These are phyloP conservation scores for Tyrophagus putrescentiae DNA, from an alignment of 1,140 invertebrate genomes.

Conservation along the genomic window DNA sequence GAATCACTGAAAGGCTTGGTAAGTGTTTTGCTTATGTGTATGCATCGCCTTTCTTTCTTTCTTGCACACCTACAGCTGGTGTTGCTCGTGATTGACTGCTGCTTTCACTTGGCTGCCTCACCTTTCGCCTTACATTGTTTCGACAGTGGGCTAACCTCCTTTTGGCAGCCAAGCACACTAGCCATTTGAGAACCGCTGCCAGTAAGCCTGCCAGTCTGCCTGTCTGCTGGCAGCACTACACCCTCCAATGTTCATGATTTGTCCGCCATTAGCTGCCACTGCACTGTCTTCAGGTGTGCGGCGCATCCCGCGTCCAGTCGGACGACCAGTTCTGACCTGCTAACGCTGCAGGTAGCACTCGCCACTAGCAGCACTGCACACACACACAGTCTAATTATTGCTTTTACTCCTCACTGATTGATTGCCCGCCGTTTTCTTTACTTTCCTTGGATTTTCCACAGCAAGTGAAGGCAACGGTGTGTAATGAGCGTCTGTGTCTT, in stretches of 20 bases:
- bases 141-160: neutral
- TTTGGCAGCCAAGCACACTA: too few relatives aligned
- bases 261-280: too few relatives aligned
- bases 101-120: neutral
- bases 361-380: neutral
- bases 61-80: neutral
- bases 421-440: constrained; percentile 3
- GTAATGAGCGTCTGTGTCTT: too few relatives aligned
- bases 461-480: too few relatives aligned
- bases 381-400: constrained; percentile 13
- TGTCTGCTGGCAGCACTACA: too few relatives aligned
- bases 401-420: constrained; percentile 7
- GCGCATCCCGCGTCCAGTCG: too few relatives aligned
- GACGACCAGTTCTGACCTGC: too few relatives aligned
- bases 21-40: too few relatives aligned
- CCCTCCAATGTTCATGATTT: too few relatives aligned
- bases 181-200: too few relatives aligned
- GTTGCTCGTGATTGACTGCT: neutral
- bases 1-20: constrained; percentile 44
- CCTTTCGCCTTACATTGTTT: neutral
- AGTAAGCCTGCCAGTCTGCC: too few relatives aligned
- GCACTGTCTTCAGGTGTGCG: too few relatives aligned
- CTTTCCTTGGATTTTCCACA: neutral
- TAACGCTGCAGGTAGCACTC: neutral
- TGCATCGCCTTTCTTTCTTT: neutral